These are phyloP conservation scores for Drosophila anomelani DNA, from an alignment of 2,888 invertebrate species.

Conservation along the genomic window DNA sequence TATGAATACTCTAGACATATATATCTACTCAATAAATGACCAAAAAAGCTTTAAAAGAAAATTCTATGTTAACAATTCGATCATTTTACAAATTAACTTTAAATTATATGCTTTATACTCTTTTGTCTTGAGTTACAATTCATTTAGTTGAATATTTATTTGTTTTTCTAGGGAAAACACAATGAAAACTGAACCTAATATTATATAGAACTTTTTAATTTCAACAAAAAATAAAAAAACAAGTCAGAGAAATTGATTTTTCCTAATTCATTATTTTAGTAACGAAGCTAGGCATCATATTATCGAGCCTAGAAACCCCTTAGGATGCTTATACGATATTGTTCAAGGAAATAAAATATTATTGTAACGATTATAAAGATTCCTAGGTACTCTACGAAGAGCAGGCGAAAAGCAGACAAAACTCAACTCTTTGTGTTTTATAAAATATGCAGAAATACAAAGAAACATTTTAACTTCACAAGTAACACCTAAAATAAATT, in stretches of 20 bases:
- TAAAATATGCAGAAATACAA: background rate
- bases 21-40: background rate
- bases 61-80: background rate
- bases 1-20: background rate
- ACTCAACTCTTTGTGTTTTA: background rate
- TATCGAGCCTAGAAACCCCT: too few species aligned
- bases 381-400: background rate
- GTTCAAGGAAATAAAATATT: too few species aligned
- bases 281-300: too few species aligned
- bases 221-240: background rate
- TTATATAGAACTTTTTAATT: background rate
- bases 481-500: too few species aligned
- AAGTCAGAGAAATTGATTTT: background rate
- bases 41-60: background rate
- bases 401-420: background rate
- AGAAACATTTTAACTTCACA: background rate
- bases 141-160: slow-evolving; percentile 2
- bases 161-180: background rate
- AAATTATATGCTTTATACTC: background rate
- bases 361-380: too few species aligned
- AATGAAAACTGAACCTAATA: background rate
- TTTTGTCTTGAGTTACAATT: background rate
- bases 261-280: background rate
- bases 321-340: too few species aligned
- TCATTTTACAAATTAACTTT: background rate